These are phyloP conservation scores for Epizoanthus rinbou DNA, from an alignment of 92 coral and sea anemone species.

Conservation along the genomic window DNA sequence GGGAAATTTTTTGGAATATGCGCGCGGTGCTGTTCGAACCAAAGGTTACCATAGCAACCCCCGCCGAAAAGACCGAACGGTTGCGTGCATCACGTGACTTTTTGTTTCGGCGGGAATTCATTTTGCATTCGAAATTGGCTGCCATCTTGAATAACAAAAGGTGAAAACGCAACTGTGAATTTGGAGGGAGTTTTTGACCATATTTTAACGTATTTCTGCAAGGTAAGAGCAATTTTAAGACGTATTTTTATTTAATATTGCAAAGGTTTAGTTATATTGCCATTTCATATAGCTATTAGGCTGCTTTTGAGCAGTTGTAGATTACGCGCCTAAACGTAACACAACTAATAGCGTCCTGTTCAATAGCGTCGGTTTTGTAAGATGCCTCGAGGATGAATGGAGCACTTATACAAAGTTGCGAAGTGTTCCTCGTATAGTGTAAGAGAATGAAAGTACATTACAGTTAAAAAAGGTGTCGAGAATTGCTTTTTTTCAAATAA, in stretches of 20 bases:
- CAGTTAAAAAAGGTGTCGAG: background rate
- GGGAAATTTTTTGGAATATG: background rate
- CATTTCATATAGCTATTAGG: background rate
- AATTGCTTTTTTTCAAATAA: background rate
- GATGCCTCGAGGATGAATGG: conserved; percentile 2
- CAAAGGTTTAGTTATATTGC: background rate
- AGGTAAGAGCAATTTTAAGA: conserved; percentile 21
- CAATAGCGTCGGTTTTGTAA: conserved; percentile 35
- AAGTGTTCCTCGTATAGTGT: background rate
- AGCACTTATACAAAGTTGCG: background rate
- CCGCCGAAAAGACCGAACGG: conserved; percentile 42
- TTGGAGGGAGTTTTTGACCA: conserved; percentile 38
- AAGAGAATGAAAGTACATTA: background rate
- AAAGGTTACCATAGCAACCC: conserved; percentile 32
- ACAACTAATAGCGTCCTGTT: conserved; percentile 31
- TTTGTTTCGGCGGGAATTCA: conserved; percentile 97
- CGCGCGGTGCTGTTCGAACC: background rate
- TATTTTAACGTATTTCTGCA: background rate
- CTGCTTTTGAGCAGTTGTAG: conserved; percentile 6
- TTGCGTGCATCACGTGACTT: conserved; percentile 82
- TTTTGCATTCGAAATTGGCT: conserved; percentile 89
- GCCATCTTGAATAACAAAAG: conserved; percentile 92
- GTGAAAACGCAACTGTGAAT: conserved; percentile 35
- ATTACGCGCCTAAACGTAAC: conserved; percentile 46
- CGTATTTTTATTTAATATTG: background rate